Percentiles rank a stretch among this genome's conserved stretches.
Conservation (phyloP, 2,797 vertebrate species). For the Calcarius lapponicus region DNA sequence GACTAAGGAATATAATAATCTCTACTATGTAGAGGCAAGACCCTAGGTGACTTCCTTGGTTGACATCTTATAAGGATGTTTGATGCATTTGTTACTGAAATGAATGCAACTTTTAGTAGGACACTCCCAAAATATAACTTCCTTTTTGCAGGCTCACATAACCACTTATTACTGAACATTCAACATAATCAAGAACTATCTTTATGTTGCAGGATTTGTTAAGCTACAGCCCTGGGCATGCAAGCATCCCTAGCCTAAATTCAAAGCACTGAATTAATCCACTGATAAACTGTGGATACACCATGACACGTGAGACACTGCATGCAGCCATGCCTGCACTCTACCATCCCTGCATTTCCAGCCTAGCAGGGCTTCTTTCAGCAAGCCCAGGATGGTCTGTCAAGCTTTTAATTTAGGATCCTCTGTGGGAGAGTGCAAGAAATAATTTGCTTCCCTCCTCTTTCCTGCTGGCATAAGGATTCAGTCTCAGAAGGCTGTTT, state of each 20-base stretch:
- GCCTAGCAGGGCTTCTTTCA: neutral
- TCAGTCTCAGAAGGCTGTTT: neutral
- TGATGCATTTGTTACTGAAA: neutral
- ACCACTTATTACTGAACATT: neutral
- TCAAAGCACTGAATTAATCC: neutral
- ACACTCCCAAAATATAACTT: neutral
- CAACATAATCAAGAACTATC: neutral
- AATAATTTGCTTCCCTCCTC: neutral
- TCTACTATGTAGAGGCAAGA: neutral
- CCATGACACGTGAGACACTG: fast-evolving
- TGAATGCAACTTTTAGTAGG: neutral
- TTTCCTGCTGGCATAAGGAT: neutral
- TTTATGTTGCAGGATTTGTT: neutral
- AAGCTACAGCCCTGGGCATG: neutral
- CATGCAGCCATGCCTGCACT: fast-evolving
- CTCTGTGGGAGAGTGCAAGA: neutral
- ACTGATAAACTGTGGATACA: neutral
- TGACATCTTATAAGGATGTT: neutral
- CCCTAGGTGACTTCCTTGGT: neutral
- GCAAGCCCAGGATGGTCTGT: neutral
- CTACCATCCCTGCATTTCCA: neutral
- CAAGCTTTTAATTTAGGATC: slow-evolving; percentile 5
- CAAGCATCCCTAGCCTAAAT: neutral
- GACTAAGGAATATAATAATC: neutral
- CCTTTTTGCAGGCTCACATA: neutral